These are phyloP conservation scores for Scaptodrosophila latifasciaeformis DNA, from an alignment of 2,888 invertebrate species.

Conservation along the genomic window DNA sequence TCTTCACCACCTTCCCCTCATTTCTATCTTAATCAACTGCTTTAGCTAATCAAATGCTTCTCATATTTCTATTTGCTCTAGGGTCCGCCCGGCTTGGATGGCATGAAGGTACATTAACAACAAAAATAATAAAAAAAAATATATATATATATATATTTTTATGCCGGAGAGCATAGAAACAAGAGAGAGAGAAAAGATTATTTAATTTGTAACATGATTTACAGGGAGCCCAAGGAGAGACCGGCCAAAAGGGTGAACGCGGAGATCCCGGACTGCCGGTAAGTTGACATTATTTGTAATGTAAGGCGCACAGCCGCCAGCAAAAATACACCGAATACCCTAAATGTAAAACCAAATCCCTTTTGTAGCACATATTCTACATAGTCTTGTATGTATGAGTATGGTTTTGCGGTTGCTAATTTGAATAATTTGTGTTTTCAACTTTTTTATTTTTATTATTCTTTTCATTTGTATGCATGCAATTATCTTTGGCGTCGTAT, in stretches of 20 bases:
- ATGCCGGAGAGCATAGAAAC: no score
- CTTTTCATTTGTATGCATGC: slow-evolving; percentile 48
- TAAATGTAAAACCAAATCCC: no score
- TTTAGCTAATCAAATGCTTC: slow-evolving; percentile 36
- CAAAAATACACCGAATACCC: slow-evolving; percentile 7
- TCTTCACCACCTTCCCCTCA: no score
- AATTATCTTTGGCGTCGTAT: slow-evolving; percentile 40
- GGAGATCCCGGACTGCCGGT: slow-evolving; percentile 95
- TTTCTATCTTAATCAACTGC: neutral
- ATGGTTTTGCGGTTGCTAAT: slow-evolving; percentile 51
- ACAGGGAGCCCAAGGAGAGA: slow-evolving; percentile 95
- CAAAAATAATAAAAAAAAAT: no score
- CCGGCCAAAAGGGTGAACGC: slow-evolving; percentile 92
- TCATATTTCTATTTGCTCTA: slow-evolving; percentile 71
- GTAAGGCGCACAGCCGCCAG: no score
- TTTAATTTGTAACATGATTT: slow-evolving; percentile 7
- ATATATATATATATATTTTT: no score
- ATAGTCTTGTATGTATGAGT: slow-evolving; percentile 12
- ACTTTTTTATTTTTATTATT: slow-evolving; percentile 31
- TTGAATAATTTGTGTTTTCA: slow-evolving; percentile 57
- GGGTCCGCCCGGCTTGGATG: slow-evolving; percentile 95
- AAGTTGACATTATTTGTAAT: slow-evolving; percentile 74
- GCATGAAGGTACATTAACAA: slow-evolving; percentile 87
- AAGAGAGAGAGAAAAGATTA: no score
- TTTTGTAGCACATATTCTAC: slow-evolving; percentile 12